Conservation (phyloP, 2,113 vertebrate species). For the Ceratotherium simum region DNA sequence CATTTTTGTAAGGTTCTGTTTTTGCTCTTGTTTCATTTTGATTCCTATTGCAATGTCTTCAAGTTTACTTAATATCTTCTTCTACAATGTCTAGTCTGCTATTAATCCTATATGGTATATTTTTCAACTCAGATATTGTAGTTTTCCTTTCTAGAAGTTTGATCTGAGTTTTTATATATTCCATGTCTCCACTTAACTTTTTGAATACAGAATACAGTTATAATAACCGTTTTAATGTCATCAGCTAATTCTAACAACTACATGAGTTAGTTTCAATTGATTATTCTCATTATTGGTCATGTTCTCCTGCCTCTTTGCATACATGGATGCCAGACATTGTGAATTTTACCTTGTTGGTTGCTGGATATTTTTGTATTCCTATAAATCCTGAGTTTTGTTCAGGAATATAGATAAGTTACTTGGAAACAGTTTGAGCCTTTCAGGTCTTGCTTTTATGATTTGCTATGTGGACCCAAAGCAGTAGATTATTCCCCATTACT, state of each 20-base stretch:
- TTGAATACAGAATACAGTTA: not conserved
- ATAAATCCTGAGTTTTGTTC: not conserved
- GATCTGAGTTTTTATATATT: not conserved
- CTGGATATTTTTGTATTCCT: not conserved
- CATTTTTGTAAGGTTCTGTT: not conserved
- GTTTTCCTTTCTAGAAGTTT: conserved; percentile 23
- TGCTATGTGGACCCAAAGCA: not conserved
- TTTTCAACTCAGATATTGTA: not conserved
- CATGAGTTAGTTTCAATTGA: not conserved
- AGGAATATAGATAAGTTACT: not conserved
- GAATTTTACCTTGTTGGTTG: not conserved
- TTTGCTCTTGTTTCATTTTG: not conserved
- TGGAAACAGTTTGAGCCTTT: not conserved
- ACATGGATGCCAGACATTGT: not conserved
- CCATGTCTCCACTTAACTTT: not conserved
- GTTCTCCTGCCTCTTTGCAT: not conserved
- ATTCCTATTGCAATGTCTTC: not conserved
- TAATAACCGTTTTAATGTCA: not conserved
- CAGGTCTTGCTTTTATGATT: not conserved
- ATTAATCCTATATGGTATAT: not conserved
- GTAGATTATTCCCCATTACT: not conserved
- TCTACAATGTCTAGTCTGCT: not conserved
- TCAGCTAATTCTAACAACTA: not conserved
- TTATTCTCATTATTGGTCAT: not conserved
- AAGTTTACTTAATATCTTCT: not conserved